Percentiles rank a stretch among this genome's conserved stretches.
These are phyloP conservation scores for Caenorhabditis sulstoni DNA, from an alignment of 2,888 invertebrate species.

Conservation along the genomic window DNA sequence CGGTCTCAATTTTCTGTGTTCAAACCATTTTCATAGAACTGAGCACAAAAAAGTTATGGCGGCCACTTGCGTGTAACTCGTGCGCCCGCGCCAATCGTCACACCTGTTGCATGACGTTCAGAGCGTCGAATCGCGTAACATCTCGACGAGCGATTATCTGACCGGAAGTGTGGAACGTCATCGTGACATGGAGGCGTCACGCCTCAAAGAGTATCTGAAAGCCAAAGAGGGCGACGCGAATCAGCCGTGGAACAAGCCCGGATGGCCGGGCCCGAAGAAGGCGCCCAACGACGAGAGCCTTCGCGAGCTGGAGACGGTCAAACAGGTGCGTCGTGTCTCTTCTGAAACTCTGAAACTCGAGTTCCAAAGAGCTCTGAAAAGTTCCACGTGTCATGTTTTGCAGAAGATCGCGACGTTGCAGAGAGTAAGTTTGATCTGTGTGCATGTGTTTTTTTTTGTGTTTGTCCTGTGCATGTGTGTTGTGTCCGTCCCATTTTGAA, in stretches of 20 bases:
- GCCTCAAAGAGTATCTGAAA: constrained; percentile 75
- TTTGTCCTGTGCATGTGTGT: constrained; percentile 25
- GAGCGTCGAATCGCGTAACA: constrained; percentile 78
- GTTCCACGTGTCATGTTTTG: constrained; percentile 25
- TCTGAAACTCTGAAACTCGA: too few species aligned
- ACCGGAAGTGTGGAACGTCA: constrained; percentile 79
- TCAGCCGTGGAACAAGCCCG: constrained; percentile 80
- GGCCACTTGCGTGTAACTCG: too few species aligned
- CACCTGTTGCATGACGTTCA: too few species aligned
- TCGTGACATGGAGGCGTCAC: constrained; percentile 77
- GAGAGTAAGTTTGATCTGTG: constrained; percentile 70
- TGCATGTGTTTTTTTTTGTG: neutral
- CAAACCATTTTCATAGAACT: too few species aligned
- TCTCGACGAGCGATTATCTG: constrained; percentile 78
- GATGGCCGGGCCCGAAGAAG: constrained; percentile 77
- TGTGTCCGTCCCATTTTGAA: constrained; percentile 38
- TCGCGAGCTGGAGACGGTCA: constrained; percentile 76
- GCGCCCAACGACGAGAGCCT: constrained; percentile 74
- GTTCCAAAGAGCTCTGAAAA: too few species aligned
- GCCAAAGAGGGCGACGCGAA: constrained; percentile 80
- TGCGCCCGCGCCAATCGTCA: too few species aligned
- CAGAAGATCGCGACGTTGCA: constrained; percentile 77
- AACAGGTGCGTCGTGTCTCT: constrained; percentile 61
- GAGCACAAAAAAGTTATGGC: too few species aligned
- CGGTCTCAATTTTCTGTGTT: too few species aligned